Evolutionary conservation across 2,113 vertebrate genomes (phyloP).

Genomic region (Amphiprion percula): DNA sequence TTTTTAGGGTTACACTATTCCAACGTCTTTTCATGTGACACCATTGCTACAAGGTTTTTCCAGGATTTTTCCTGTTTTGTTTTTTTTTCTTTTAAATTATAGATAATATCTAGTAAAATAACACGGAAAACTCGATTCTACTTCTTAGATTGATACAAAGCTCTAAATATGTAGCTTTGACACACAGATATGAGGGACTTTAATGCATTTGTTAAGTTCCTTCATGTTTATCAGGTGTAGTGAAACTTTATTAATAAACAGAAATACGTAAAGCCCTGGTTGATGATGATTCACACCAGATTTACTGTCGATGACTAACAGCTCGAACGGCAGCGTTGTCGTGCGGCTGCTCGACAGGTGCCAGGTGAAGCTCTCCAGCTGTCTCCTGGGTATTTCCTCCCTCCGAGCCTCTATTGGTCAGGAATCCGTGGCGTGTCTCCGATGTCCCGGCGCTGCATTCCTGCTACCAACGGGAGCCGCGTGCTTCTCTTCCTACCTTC

Average conservation of each 20-base stretch:
- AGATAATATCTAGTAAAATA: too few species aligned
- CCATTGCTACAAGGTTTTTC: too few species aligned
- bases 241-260: slow-evolving; percentile 8
- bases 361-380: slow-evolving; percentile 79
- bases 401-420: slow-evolving; percentile 43
- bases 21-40: too few species aligned
- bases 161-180: too few species aligned
- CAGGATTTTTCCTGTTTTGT: too few species aligned
- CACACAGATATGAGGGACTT: too few species aligned
- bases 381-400: slow-evolving; percentile 66
- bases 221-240: slow-evolving; percentile 9
- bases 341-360: slow-evolving; percentile 74
- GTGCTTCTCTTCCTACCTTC: slow-evolving; percentile 64
- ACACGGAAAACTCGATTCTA: too few species aligned
- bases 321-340: slow-evolving; percentile 37
- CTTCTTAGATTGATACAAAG: too few species aligned
- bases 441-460: slow-evolving; percentile 57
- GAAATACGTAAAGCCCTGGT: slow-evolving; percentile 8
- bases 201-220: too few species aligned
- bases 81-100: too few species aligned
- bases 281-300: slow-evolving; percentile 46
- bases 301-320: slow-evolving; percentile 16
- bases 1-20: too few species aligned
- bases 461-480: slow-evolving; percentile 38
- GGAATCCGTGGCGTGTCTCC: slow-evolving; percentile 53